Evolutionary conservation across 1,140 invertebrate species (phyloP), one percentile per base, ranked within the genome.

Genomic region (Drosophila subobscura): DNA sequence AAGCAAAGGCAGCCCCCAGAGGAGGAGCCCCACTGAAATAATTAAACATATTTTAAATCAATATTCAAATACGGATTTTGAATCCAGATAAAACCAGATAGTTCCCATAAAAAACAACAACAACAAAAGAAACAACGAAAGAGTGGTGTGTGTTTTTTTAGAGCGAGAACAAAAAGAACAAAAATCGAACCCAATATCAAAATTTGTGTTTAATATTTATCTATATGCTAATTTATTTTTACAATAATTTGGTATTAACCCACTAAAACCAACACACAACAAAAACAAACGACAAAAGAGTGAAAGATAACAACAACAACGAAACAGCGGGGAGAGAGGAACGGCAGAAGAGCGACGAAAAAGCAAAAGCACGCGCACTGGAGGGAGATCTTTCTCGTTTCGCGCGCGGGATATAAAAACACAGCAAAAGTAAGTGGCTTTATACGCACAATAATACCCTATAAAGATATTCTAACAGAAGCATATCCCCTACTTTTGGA

Each of bases 211-310:
- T 52, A 80, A 60, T 86, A 81, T 81, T 81, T 77, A 80, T 86
- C 77, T 72, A 47, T 71, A 86, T 86, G 77, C 68, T 74, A 80
- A 85, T 85, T 80, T 66, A 80, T 80, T 77, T 80, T 77, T 44
- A 84, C 77, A 80, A 86, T 77, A 71, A 86, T 65, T 85, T 86
- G 72, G 73, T 74, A 86, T 86, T 86, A 85, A 86, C 77, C 80
- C 77, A 77, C 60, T 74, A 58, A 49, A 63, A 56, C n/a, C 37
- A 75, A 71, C n/a, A 61, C 22, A n/a, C 51, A 72, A 72, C 55
- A 72, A 67, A 42, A 72, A 33, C 41, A 61, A 50, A 14, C 33
- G 10, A 37, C 33, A 46, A 46, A 12, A 63, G 44, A 14, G 47
- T 44, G 44, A 75, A 72, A 73, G 52, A 78, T 47, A 72, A 63